Evolutionary conservation across 1,140 invertebrate genomes (phyloP), one percentile per base, ranked within the genome.

Genomic region (Eueides isabella): DNA sequence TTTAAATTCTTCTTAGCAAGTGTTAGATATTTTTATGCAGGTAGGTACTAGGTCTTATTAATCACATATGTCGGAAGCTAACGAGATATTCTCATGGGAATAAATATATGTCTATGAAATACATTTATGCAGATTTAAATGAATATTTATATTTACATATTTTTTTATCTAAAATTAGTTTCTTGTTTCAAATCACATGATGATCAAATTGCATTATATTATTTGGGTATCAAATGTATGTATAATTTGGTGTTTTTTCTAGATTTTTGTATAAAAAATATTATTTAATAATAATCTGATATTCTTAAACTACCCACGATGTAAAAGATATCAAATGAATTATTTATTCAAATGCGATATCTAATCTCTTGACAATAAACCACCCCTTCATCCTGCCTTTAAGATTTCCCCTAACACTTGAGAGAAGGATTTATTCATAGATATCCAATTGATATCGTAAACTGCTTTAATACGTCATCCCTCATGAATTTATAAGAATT

Each of bases 1-100:
- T 72, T 75, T 71, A 48, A 76, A 79, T 78, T 64, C 66, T 75
- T 73, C 65, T 55, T 67, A 26, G 23, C 41, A 41, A 64, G 70
- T 75, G 38, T 38, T 61, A 65, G 67, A 41, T 66, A 70, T 70
- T 70, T 74, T 23, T 14, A 55, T 26, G 26, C 5, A 55, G 9
- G 11, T 55, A 55, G 44, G 16, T 55, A 29, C 41, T 41, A 29
- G 48, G 48, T 48, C 23, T 23, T 55, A 55, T 55, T 23, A 55
- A 55, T 55, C 23, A 55, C 19, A 26, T 12, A 55, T 55, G 48
- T 55, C 48, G 48, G 48, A 55, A 55, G 48, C 48, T 44, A 12
- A 55, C 23, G 23, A 11, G 48, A 23, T 26, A 23, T 55, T 55
- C 48, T 55, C 48, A 55, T 55, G 48, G n/a, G 48, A 55, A 55